Evolutionary conservation across 2,888 invertebrate genomes (phyloP).

Genomic region (Prosopocoilus inquinatus): DNA sequence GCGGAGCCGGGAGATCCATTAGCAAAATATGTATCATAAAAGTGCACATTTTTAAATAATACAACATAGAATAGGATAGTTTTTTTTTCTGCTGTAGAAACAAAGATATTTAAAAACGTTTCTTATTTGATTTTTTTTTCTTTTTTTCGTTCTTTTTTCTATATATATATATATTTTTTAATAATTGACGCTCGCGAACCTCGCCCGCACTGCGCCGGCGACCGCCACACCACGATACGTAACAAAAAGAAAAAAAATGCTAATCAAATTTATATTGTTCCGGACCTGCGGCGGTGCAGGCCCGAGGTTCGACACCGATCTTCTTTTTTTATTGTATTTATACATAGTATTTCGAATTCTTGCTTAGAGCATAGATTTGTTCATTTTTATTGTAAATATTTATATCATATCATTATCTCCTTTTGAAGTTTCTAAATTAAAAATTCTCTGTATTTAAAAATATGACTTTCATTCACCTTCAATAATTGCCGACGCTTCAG

Average conservation of each 20-base stretch:
- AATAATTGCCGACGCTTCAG: too few relatives aligned
- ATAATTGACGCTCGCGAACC: not conserved
- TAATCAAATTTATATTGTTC: not conserved
- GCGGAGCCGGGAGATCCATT: constrained; percentile 22
- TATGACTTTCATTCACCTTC: constrained; percentile 24
- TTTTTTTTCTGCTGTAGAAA: constrained; percentile 42
- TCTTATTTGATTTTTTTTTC: constrained; percentile 7
- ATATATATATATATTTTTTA: too few relatives aligned
- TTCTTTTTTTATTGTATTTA: constrained; percentile 21
- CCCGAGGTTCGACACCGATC: not conserved
- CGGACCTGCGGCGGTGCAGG: not conserved
- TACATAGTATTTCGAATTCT: constrained; percentile 43
- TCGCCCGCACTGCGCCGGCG: not conserved
- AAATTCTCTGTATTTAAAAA: constrained; percentile 56
- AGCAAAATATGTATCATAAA: constrained; percentile 30
- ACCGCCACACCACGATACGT: not conserved
- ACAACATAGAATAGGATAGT: constrained; percentile 45
- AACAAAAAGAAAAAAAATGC: not conserved
- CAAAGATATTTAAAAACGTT: constrained; percentile 32
- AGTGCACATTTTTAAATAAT: constrained; percentile 50
- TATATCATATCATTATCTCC: constrained; percentile 75
- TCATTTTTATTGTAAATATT: constrained; percentile 52
- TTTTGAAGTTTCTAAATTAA: constrained; percentile 78
- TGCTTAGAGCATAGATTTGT: constrained; percentile 53
- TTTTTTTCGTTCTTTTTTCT: not conserved